phyloP scores from a whole-genome alignment of 2,888 invertebrate species.

The Elegia similella region DNA sequence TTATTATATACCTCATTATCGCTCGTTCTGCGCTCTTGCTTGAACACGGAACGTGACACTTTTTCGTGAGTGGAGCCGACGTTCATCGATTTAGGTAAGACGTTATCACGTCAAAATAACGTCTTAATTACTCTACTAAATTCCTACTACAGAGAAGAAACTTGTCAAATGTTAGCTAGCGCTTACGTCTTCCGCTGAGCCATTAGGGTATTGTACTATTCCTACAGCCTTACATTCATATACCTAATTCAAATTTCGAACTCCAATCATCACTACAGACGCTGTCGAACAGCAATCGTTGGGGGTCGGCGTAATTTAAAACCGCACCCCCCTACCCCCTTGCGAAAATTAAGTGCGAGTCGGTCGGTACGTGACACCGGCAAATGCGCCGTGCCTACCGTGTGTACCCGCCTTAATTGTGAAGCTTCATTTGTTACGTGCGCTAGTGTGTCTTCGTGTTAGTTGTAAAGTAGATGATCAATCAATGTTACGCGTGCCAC shows the following conservation, averaged over 20 bases:
- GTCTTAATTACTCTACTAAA: too few species aligned
- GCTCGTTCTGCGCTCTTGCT: too few species aligned
- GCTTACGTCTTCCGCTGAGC: too few species aligned
- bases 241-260: slow-evolving; percentile 23
- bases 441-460: slow-evolving; percentile 19
- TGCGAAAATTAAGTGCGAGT: slow-evolving; percentile 75
- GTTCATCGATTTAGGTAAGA: too few species aligned
- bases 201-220: too few species aligned
- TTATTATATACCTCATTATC: too few species aligned
- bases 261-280: slow-evolving; percentile 29
- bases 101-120: too few species aligned
- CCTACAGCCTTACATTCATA: neutral
- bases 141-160: too few species aligned
- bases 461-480: slow-evolving; percentile 15
- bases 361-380: slow-evolving; percentile 74
- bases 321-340: slow-evolving; percentile 61
- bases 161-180: too few species aligned
- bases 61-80: too few species aligned
- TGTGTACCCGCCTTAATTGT: slow-evolving; percentile 73
- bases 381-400: slow-evolving; percentile 71
- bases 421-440: slow-evolving; percentile 66
- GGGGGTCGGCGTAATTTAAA: slow-evolving; percentile 70
- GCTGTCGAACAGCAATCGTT: slow-evolving; percentile 51
- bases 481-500: slow-evolving; percentile 10
- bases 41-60: too few species aligned